Evolutionary conservation across 2,113 vertebrate species (phyloP), one percentile per base, ranked within the genome.

Genomic region (Hylia prasina): DNA sequence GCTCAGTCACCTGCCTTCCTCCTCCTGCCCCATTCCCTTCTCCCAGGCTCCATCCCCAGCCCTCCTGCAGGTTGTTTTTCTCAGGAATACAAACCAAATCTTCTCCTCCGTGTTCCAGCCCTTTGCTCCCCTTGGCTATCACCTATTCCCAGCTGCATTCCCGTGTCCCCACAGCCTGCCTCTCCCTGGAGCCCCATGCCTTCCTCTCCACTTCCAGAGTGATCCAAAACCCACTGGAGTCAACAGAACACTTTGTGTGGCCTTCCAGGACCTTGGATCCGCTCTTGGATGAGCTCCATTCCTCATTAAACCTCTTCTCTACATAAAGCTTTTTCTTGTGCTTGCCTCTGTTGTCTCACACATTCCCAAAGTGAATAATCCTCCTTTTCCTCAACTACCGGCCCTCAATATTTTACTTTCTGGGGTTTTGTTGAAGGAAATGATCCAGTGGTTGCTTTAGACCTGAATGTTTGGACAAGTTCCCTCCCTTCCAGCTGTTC

Each of bases 191-290:
- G 85, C n/a, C n/a, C 58, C 82, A 37, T 54, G 88, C 75, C 60
- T 92, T 92, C 54, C 75, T 82, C 71, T 92, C 63, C 63, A 10
- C 83, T 25, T 63, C 66, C 82, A 88, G 28, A 37, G 42, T 6
- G 35, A 81, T 92, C 89, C 91, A 86, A 95, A 90, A 4, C 35
- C 76, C 64, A 11, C 0, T 44, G 76, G 51, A 91, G 33, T 14
- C 60, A 78, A 81, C 87, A 90, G 35, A 81, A 90, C 60, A 15
- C 7, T 72, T 94, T 54, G 72, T 87, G 6, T 90, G 82, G 51
- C 90, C 68, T 97, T 87, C 89, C 91, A 96, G 65, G 19, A 24
- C 64, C 45, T 83, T 68, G 82, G 76, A 90, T 28, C 76, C 10
- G 15, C 68, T 35, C 80, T 78, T 82, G 54, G 78, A 61, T 4